Evolutionary conservation across 1,140 invertebrate species (phyloP), one percentile per base, ranked within the genome.

Genomic region (Lucilia sericata): DNA sequence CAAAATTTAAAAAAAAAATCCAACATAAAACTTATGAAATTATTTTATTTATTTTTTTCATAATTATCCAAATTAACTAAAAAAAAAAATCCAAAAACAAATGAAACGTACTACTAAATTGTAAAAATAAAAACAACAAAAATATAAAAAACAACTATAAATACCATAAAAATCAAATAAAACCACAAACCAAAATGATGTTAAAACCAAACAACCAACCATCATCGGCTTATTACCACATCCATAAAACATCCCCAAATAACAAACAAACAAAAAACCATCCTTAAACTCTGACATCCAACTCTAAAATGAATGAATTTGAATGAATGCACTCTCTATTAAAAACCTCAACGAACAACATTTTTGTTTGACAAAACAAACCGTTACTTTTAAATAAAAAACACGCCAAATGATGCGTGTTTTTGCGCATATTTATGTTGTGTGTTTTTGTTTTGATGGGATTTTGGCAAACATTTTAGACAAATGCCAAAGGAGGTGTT

Each of bases 401-500:
- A 55, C 12, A 55, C 42, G 42, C 42, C 5, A 55, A 10, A 13
- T 51, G 49, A 51, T 51, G 49, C 36, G 36, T 36, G 36, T 36
- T n/a, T n/a, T n/a, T n/a, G n/a, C n/a, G 36, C 8, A 10, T 42
- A 42, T 42, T 7, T 42, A 10, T 42, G 42, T 42, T 30, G 13
- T 49, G 49, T 49, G 49, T 49, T 49, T 12, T 55, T 13, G 51
- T n/a, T n/a, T 5, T 55, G 51, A 55, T n/a, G 51, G 12, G 12
- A 12, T 9, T 49, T 49, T 55, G 51, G 12, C 17, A 55, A n/a
- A 25, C 47, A 51, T 30, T n/a, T 65, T 82, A 91, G 90, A 90
- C 90, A 89, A 91, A 91, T 88, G 89, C 90, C 88, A 91, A 91
- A 89, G 85, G 89, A 88, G 91, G 89, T 88, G 90, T 91, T 87